Evolutionary conservation across 2,113 vertebrate genomes (phyloP).

Genomic region (Bufo bufo): DNA sequence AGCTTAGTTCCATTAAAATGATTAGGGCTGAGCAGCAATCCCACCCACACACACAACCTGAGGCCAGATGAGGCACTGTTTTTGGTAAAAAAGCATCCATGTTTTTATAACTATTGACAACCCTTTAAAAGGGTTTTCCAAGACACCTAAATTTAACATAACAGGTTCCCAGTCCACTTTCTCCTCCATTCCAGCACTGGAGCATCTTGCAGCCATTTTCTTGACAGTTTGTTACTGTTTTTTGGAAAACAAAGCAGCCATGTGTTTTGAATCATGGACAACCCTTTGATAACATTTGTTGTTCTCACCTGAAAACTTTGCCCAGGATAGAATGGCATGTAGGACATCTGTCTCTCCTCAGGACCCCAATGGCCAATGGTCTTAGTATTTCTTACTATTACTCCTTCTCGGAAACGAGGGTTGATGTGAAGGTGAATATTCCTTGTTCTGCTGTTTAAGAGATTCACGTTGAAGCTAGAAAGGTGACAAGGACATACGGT

Average conservation of each 20-base stretch:
- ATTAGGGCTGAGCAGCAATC: too few relatives aligned
- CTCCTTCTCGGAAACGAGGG: slow-evolving; percentile 35
- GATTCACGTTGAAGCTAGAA: slow-evolving; percentile 30
- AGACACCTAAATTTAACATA: too few relatives aligned
- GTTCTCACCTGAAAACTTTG: slow-evolving; percentile 38
- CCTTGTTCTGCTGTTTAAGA: slow-evolving; percentile 29
- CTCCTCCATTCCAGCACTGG: too few relatives aligned
- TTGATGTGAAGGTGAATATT: slow-evolving; percentile 40
- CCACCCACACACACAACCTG: background rate
- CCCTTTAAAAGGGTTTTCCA: too few relatives aligned
- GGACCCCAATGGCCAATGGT: slow-evolving; percentile 27
- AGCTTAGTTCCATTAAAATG: background rate
- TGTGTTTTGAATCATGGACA: background rate
- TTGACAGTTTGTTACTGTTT: background rate
- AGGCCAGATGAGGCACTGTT: background rate
- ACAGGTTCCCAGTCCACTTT: too few relatives aligned
- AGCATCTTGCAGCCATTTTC: too few relatives aligned
- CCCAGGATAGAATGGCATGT: slow-evolving; percentile 36
- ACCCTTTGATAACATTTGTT: background rate
- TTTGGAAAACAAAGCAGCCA: background rate
- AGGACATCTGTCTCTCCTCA: slow-evolving; percentile 19
- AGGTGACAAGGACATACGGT: background rate
- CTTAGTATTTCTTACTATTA: slow-evolving; percentile 32
- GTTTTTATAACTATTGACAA: too few relatives aligned
- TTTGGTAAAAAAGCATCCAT: background rate